A percentile compares a stretch with the other conserved stretches of the same genome.
Conservation (phyloP, 2,113 vertebrate genomes). For the Pseudonaja textilis region DNA sequence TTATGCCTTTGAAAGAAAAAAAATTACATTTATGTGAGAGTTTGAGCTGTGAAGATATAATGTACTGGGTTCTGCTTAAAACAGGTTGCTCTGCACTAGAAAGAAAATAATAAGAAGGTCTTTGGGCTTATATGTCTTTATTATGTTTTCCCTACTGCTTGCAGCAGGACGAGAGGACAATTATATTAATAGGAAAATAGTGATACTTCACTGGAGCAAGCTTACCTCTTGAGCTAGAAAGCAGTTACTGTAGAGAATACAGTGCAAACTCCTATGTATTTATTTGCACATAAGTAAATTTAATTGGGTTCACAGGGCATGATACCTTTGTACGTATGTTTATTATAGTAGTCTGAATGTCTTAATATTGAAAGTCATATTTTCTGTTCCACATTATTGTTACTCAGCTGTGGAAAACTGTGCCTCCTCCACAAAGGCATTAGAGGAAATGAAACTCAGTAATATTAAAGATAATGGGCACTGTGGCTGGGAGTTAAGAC, state of each 20-base stretch:
- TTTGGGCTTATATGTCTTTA: background rate
- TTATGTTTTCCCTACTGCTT: background rate
- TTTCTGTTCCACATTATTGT: slow-evolving; percentile 13
- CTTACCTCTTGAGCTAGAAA: background rate
- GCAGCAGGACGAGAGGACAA: background rate
- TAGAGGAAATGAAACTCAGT: slow-evolving; percentile 17
- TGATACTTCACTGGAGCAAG: background rate
- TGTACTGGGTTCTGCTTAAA: background rate
- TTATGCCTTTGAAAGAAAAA: slow-evolving; percentile 45
- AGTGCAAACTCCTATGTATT: background rate
- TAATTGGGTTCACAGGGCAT: background rate
- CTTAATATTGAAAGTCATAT: background rate
- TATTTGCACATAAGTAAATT: background rate
- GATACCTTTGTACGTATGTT: background rate
- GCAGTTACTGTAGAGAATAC: background rate
- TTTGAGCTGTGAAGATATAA: background rate
- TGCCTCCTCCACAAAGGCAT: background rate
- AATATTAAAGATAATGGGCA: slow-evolving; percentile 18
- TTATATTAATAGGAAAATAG: background rate
- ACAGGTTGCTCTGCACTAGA: background rate
- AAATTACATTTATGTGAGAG: slow-evolving; percentile 25
- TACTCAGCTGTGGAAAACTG: slow-evolving; percentile 15
- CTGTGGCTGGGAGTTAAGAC: background rate
- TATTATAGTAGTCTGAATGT: background rate
- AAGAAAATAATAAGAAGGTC: background rate